phyloP scores from a whole-genome alignment of 2,888 invertebrate species.

The Thecophora atra region DNA sequence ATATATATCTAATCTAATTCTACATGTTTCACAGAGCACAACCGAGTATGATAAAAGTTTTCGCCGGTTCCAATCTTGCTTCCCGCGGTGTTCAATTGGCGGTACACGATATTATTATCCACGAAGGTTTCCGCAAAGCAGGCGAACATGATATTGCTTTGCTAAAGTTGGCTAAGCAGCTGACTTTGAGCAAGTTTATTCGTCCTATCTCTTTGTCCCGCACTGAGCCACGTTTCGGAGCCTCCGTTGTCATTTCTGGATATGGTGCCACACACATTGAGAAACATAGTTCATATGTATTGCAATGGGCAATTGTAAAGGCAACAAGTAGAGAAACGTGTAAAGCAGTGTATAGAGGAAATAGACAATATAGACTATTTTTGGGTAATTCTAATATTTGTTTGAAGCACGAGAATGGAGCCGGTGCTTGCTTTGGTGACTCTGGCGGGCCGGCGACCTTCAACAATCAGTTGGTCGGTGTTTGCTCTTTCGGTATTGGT shows the following conservation, averaged over 20 bases:
- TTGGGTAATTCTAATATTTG: conserved; percentile 51
- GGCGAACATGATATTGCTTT: conserved; percentile 56
- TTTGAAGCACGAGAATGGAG: conserved; percentile 49
- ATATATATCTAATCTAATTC: too few relatives aligned
- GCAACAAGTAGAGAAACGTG: conserved; percentile 46
- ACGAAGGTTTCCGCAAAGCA: conserved; percentile 53
- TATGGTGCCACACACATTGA: conserved; percentile 52
- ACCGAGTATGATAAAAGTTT: conserved; percentile 35
- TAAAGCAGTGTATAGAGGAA: too few relatives aligned
- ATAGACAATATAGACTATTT: conserved; percentile 48
- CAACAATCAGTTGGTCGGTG: conserved; percentile 53
- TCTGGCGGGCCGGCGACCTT: conserved; percentile 58
- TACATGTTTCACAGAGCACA: too few relatives aligned
- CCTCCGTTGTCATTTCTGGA: conserved; percentile 54
- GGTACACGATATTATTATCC: conserved; percentile 50
- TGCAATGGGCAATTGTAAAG: conserved; percentile 55
- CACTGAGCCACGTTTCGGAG: conserved; percentile 46
- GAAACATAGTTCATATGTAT: conserved; percentile 51
- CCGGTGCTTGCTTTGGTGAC: conserved; percentile 59
- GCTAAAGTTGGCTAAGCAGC: conserved; percentile 47
- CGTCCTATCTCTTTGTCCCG: conserved; percentile 53
- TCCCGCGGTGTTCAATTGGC: conserved; percentile 52
- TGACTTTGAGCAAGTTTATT: conserved; percentile 50
- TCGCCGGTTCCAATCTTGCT: conserved; percentile 48
- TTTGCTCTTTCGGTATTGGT: conserved; percentile 54